Percentiles rank a stretch among this genome's conserved stretches.
phyloP scores from a whole-genome alignment of 1,140 invertebrate species.

The Drosophila pseudoobscura region DNA sequence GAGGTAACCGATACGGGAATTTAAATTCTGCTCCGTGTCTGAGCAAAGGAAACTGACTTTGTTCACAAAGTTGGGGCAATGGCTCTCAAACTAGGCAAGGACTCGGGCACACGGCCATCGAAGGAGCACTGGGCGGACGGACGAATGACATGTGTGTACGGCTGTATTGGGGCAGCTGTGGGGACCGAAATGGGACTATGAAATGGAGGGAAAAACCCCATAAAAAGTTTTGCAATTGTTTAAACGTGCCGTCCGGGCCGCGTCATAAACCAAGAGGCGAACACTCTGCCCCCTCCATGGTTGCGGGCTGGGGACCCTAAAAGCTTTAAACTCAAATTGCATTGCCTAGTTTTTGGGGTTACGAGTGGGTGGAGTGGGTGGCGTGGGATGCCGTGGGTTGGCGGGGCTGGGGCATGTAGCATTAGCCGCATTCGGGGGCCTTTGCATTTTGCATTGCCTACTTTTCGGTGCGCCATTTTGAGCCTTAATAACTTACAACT shows the following conservation, averaged over 20 bases:
- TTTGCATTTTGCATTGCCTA: slow-evolving; percentile 57
- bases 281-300: not conserved
- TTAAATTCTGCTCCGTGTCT: no score
- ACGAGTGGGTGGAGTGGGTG: not conserved
- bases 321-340: slow-evolving; percentile 33
- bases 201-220: slow-evolving; percentile 29
- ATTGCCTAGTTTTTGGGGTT: not conserved
- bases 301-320: slow-evolving; percentile 3
- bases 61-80: no score
- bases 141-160: no score
- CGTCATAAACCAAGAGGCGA: slow-evolving; percentile 49
- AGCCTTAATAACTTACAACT: slow-evolving; percentile 51
- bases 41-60: no score
- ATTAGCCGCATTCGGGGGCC: slow-evolving; percentile 8
- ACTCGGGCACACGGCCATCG: no score
- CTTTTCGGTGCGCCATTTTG: slow-evolving; percentile 53
- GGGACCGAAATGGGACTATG: no score
- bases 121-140: no score
- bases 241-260: slow-evolving; percentile 66
- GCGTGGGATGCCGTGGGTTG: no score
- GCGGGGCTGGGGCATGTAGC: not conserved
- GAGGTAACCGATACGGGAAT: no score
- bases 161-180: no score
- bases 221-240: slow-evolving; percentile 70
- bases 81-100: no score